Conservation (phyloP, 2,797 vertebrate species). For the Cuniculus paca region DNA sequence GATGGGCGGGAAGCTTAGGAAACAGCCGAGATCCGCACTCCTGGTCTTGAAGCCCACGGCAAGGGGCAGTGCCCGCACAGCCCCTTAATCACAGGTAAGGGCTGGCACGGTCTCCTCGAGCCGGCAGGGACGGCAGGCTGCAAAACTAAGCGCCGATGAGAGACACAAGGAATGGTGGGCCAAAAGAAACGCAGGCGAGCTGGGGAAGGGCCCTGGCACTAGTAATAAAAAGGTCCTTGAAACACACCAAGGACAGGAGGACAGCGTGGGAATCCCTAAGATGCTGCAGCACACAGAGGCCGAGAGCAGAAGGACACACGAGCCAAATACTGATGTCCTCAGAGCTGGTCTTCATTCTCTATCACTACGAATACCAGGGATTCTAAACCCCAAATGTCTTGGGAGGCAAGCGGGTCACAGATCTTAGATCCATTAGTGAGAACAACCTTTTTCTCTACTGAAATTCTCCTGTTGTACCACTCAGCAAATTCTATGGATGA, state of each 20-base stretch:
- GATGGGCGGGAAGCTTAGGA: not conserved
- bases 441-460: not conserved
- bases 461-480: not conserved
- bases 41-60: not conserved
- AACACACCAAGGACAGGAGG: slow-evolving; percentile 70
- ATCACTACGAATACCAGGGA: not conserved
- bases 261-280: not conserved
- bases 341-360: not conserved
- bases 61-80: not conserved
- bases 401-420: not conserved
- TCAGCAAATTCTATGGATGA: not conserved
- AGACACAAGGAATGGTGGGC: slow-evolving; percentile 55
- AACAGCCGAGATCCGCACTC: not conserved
- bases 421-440: not conserved
- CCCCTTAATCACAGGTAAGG: not conserved
- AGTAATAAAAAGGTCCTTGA: slow-evolving; percentile 46
- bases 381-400: not conserved
- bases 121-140: not conserved
- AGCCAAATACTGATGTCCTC: not conserved
- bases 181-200: not conserved
- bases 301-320: not conserved
- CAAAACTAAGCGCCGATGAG: not conserved
- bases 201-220: not conserved
- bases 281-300: not conserved
- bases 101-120: not conserved